Evolutionary conservation across 2,888 invertebrate genomes (phyloP).

Genomic region (Pomacea canaliculata): DNA sequence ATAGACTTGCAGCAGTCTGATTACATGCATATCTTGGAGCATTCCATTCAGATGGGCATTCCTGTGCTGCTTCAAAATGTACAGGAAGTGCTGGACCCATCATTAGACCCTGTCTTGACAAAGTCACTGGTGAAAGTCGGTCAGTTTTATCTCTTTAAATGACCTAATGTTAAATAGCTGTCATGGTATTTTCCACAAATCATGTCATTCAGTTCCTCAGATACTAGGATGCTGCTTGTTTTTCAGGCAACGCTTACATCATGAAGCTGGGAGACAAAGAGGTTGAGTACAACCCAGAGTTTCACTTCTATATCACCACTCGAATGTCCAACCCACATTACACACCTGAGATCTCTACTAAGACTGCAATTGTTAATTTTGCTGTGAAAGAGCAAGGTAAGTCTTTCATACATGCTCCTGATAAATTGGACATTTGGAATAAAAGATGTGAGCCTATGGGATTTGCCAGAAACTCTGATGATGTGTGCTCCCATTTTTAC

Average conservation of each 20-base stretch:
- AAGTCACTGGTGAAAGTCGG: constrained; percentile 81
- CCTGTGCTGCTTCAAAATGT: constrained; percentile 88
- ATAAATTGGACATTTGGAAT: background rate
- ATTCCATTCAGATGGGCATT: constrained; percentile 78
- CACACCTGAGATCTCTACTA: constrained; percentile 76
- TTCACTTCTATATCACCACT: constrained; percentile 75
- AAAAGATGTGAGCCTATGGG: too few species aligned
- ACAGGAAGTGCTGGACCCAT: constrained; percentile 83
- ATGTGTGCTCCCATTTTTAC: too few species aligned
- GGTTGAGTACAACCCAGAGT: constrained; percentile 80
- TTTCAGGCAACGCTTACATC: constrained; percentile 75
- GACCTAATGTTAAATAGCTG: too few species aligned
- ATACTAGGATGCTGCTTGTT: background rate
- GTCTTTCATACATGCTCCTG: background rate
- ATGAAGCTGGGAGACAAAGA: constrained; percentile 86
- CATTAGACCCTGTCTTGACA: constrained; percentile 83
- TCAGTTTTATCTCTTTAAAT: constrained; percentile 44
- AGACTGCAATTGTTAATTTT: constrained; percentile 90
- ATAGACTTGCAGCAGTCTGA: constrained; percentile 87
- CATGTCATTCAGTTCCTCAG: too few species aligned
- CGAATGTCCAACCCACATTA: constrained; percentile 71
- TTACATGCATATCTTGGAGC: constrained; percentile 81
- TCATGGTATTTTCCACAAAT: too few species aligned
- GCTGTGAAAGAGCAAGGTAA: constrained; percentile 87
- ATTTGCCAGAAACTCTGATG: too few species aligned